phyloP scores from a whole-genome alignment of 2,797 vertebrate genomes.

The Menidia menidia region DNA sequence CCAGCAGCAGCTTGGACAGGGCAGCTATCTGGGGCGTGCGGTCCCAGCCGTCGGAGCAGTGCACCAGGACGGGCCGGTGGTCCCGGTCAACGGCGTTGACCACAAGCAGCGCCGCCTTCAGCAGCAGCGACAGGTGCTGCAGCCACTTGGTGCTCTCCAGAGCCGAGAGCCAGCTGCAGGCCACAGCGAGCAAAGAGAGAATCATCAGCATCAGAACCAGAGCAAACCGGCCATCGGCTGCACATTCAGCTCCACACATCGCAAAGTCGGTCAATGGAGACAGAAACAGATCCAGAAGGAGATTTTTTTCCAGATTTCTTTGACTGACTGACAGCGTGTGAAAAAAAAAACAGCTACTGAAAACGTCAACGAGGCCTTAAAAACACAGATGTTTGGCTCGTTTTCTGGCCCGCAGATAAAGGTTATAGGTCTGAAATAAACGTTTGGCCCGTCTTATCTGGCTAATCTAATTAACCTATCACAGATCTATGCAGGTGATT shows the following conservation, averaged over 20 bases:
- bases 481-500: not conserved
- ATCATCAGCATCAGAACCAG: not conserved
- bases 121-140: conserved; percentile 94
- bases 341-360: not conserved
- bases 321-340: not conserved
- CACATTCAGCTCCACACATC: not conserved
- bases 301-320: not conserved
- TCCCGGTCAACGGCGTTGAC: conserved; percentile 93
- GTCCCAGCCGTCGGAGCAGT: conserved; percentile 99
- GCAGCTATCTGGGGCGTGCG: conserved; percentile 97
- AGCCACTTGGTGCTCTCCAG: conserved; percentile 98
- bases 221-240: too few relatives aligned
- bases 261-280: not conserved
- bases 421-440: not conserved
- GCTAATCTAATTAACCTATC: not conserved
- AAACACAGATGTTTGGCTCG: too few relatives aligned
- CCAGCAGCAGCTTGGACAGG: conserved; percentile 93
- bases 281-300: not conserved
- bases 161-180: conserved; percentile 94
- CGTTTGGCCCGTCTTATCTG: not conserved
- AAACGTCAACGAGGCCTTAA: too few relatives aligned
- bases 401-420: not conserved
- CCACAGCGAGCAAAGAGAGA: conserved; percentile 2
- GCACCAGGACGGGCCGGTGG: conserved; percentile 92
- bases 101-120: conserved; percentile 93